Conservation (phyloP, 92 coral and sea anemone species). For the Diadumene lineata region DNA sequence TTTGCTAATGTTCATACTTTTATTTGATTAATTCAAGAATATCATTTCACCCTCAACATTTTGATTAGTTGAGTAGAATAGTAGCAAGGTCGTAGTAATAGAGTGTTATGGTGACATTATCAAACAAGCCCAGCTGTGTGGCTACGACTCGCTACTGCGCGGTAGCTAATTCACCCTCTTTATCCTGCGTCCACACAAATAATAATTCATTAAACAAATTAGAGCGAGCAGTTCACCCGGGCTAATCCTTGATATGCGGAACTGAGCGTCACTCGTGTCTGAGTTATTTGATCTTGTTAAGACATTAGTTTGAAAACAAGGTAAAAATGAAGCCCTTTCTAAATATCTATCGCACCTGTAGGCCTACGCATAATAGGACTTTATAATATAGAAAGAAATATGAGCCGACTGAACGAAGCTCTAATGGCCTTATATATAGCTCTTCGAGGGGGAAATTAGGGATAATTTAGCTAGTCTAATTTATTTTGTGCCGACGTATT, state of each 20-base stretch:
- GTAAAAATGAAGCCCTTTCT: slow-evolving; percentile 1
- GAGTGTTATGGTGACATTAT: slow-evolving; percentile 11
- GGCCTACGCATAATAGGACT: background rate
- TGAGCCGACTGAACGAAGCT: slow-evolving; percentile 7
- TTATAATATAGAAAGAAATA: background rate
- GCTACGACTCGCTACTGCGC: background rate
- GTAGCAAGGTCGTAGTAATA: slow-evolving; percentile 1
- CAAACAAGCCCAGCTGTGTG: slow-evolving; percentile 8
- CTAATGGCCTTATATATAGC: slow-evolving; percentile 17
- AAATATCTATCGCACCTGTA: background rate
- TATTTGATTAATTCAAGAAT: slow-evolving; percentile 1
- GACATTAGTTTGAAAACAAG: slow-evolving; percentile 12
- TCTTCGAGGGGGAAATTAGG: slow-evolving; percentile 21
- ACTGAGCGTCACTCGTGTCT: slow-evolving; percentile 9
- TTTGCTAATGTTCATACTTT: slow-evolving; percentile 2
- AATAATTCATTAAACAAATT: slow-evolving; percentile 28
- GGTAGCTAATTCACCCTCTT: slow-evolving; percentile 25
- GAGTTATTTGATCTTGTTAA: slow-evolving; percentile 22
- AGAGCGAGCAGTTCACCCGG: slow-evolving; percentile 17
- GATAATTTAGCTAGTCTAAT: slow-evolving; percentile 31
- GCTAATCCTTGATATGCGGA: slow-evolving; percentile 22
- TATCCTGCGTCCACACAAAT: slow-evolving; percentile 19
- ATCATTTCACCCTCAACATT: background rate
- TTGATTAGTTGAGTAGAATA: background rate
- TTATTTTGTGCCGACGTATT: slow-evolving; percentile 16